phyloP scores from a whole-genome alignment of 2,113 vertebrate genomes.

The Ptilorrhoa leucosticta region DNA sequence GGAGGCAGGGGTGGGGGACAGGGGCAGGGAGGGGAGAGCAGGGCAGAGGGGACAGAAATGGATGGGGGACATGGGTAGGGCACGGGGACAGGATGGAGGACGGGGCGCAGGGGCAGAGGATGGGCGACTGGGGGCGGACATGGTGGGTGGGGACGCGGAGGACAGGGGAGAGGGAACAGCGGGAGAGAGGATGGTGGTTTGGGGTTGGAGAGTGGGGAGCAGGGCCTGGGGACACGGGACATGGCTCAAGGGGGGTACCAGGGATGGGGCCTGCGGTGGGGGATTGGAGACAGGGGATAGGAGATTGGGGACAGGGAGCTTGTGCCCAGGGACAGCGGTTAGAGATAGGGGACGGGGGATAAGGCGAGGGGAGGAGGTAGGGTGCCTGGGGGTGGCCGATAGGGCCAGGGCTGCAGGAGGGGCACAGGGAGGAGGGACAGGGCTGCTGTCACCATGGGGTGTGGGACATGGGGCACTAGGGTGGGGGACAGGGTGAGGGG shows the following conservation, averaged over 20 bases:
- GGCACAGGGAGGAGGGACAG: too few relatives aligned
- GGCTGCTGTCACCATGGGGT: fast-evolving
- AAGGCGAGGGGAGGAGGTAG: neutral
- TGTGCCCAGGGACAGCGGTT: neutral
- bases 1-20: too few relatives aligned
- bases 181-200: neutral
- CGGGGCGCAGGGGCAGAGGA: neutral
- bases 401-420: neutral
- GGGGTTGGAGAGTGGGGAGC: neutral
- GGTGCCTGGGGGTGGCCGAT: neutral
- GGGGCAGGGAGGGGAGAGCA: too few relatives aligned
- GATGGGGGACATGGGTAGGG: too few relatives aligned
- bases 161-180: neutral
- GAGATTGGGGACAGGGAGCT: neutral
- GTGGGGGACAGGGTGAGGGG: too few relatives aligned
- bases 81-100: neutral
- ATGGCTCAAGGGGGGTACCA: fast-evolving
- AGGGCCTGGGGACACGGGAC: neutral
- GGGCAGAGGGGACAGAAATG: too few relatives aligned
- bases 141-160: neutral
- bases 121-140: too few relatives aligned
- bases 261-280: neutral
- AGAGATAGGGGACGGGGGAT: neutral
- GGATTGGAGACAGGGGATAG: neutral
- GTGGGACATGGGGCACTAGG: neutral